Percentiles rank a stretch among this genome's conserved stretches.
These are phyloP conservation scores for Drosophila kambysellisi DNA, from an alignment of 2,888 invertebrate genomes.

Conservation along the genomic window DNA sequence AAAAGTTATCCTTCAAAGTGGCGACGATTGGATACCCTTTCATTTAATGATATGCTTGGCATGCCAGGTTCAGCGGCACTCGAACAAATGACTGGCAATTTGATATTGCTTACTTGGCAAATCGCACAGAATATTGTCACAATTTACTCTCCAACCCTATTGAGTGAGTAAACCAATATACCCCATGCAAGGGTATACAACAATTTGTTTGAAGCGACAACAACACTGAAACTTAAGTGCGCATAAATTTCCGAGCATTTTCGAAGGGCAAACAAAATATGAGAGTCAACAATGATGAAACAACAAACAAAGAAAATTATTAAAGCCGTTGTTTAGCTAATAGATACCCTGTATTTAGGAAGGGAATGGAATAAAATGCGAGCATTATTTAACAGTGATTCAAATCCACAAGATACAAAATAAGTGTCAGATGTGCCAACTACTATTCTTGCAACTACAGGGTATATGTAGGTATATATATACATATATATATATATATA, in stretches of 20 bases:
- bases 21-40: conserved; percentile 6
- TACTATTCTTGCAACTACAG: neutral
- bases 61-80: neutral
- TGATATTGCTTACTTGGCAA: neutral
- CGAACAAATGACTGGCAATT: neutral
- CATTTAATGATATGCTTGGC: neutral
- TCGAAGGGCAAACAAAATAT: conserved; percentile 25
- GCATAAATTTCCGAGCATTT: conserved; percentile 50
- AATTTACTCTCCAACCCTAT: rapidly evolving
- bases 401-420: neutral
- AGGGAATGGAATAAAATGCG: neutral
- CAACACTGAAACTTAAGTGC: conserved; percentile 9
- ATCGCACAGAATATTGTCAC: neutral
- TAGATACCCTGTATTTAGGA: neutral
- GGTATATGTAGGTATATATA: neutral
- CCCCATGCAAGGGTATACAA: neutral
- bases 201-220: neutral
- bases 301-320: neutral
- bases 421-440: neutral
- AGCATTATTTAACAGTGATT: neutral
- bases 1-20: neutral
- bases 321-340: neutral
- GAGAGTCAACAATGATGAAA: conserved; percentile 17
- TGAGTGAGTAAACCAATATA: neutral
- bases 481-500: no score